These are phyloP conservation scores for Papilio demoleus DNA, from an alignment of 2,888 invertebrate species.

Conservation along the genomic window DNA sequence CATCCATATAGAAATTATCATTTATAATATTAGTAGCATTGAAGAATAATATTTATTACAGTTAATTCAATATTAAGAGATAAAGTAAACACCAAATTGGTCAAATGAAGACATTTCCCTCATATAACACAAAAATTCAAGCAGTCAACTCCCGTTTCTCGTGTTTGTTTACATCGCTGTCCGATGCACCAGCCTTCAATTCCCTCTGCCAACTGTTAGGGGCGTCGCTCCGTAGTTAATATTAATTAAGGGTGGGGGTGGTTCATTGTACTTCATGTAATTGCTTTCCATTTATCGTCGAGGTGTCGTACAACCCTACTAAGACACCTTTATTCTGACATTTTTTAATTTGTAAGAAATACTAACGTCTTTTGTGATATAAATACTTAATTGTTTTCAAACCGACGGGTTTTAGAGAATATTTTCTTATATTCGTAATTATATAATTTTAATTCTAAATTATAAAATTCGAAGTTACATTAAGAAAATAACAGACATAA, in stretches of 20 bases:
- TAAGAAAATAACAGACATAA: too few species aligned
- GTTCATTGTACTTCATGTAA: constrained; percentile 57
- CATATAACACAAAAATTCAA: neutral
- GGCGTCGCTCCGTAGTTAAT: constrained; percentile 71
- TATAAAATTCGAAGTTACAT: neutral
- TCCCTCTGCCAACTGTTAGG: constrained; percentile 61
- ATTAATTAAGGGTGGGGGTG: constrained; percentile 65
- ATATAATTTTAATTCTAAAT: too few species aligned
- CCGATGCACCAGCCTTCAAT: constrained; percentile 71
- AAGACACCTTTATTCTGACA: constrained; percentile 21
- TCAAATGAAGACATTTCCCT: neutral
- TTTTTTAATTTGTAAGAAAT: constrained; percentile 23
- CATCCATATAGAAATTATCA: too few species aligned
- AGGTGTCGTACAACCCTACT: constrained; percentile 48
- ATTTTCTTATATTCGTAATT: too few species aligned
- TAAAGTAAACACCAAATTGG: neutral
- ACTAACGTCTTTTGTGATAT: constrained; percentile 3
- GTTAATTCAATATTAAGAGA: neutral
- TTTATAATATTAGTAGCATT: too few species aligned
- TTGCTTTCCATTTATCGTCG: constrained; percentile 58
- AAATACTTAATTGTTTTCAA: constrained; percentile 3
- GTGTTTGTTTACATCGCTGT: constrained; percentile 76
- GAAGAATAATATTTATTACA: too few species aligned
- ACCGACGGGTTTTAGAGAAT: too few species aligned
- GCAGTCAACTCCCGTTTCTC: constrained; percentile 43